Conservation (phyloP, 2,888 invertebrate genomes). For the Trichogramma evanescens region DNA sequence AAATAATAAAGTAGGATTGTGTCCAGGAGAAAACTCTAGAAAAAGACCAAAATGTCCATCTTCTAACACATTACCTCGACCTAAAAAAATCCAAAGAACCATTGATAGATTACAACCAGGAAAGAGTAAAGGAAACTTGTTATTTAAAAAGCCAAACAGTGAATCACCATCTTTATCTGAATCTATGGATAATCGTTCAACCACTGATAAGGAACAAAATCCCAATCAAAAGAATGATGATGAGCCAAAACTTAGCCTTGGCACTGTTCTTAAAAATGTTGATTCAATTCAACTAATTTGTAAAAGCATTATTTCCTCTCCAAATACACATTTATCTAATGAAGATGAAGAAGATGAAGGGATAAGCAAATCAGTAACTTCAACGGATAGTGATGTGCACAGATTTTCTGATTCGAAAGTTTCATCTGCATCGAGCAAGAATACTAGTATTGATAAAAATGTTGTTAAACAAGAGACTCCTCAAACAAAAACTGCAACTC, state of each 20-base stretch:
- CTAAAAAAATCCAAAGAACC: constrained; percentile 67
- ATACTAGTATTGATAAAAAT: constrained; percentile 26
- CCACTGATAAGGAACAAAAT: constrained; percentile 56
- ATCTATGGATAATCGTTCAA: constrained; percentile 49
- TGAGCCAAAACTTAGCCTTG: constrained; percentile 76
- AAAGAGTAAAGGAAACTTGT: constrained; percentile 77
- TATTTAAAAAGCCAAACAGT: constrained; percentile 56
- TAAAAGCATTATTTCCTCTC: constrained; percentile 42
- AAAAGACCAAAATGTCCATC: neutral
- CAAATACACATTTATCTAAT: constrained; percentile 40
- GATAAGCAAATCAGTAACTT: constrained; percentile 26
- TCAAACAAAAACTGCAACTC: constrained; percentile 64
- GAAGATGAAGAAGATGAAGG: constrained; percentile 47
- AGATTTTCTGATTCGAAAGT: constrained; percentile 30
- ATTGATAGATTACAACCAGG: constrained; percentile 80
- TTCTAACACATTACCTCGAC: constrained; percentile 19
- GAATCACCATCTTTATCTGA: constrained; percentile 49
- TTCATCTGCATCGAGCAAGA: constrained; percentile 29
- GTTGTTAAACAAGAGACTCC: constrained; percentile 42
- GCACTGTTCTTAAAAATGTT: constrained; percentile 61
- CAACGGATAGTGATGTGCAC: constrained; percentile 29
- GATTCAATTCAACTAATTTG: constrained; percentile 44
- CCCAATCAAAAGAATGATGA: constrained; percentile 32
- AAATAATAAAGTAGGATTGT: neutral
- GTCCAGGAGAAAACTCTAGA: constrained; percentile 36